A percentile compares a stretch with the other conserved stretches of the same genome.
phyloP scores from a whole-genome alignment of 23 tunicate genomes.

The Halocynthia roretzi region DNA sequence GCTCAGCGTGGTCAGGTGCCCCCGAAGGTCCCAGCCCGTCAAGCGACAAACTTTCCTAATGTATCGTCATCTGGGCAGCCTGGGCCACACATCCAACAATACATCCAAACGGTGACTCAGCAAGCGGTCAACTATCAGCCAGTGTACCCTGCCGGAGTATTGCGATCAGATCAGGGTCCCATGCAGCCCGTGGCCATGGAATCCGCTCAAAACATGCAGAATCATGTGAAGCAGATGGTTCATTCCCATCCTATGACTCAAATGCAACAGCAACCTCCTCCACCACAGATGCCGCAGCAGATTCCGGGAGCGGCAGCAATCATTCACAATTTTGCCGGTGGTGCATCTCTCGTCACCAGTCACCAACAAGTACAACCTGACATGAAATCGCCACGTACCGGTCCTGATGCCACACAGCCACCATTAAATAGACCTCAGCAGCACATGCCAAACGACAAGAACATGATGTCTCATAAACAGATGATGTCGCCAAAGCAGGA shows the following conservation, averaged over 20 bases:
- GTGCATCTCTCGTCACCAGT: background rate
- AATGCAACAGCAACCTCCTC: background rate
- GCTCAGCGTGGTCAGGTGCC: background rate
- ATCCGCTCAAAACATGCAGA: background rate
- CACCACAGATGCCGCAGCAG: background rate
- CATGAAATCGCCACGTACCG: background rate
- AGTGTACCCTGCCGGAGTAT: no score
- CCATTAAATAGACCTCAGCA: background rate
- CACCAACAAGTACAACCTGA: background rate
- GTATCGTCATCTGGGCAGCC: background rate
- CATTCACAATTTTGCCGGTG: background rate
- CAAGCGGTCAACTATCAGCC: background rate
- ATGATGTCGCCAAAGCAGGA: slow-evolving; percentile 8
- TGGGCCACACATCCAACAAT: slow-evolving; percentile 1
- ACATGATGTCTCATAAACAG: slow-evolving; percentile 7
- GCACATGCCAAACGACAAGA: background rate
- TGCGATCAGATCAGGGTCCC: no score
- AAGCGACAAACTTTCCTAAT: background rate
- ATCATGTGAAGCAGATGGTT: background rate
- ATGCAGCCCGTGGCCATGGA: no score
- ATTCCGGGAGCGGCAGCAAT: background rate
- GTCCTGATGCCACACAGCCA: background rate
- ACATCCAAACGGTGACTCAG: background rate
- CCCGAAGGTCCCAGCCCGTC: background rate
- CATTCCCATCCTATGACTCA: background rate